phyloP scores from a whole-genome alignment of 1,140 invertebrate species.

The Bombus vancouverensis region DNA sequence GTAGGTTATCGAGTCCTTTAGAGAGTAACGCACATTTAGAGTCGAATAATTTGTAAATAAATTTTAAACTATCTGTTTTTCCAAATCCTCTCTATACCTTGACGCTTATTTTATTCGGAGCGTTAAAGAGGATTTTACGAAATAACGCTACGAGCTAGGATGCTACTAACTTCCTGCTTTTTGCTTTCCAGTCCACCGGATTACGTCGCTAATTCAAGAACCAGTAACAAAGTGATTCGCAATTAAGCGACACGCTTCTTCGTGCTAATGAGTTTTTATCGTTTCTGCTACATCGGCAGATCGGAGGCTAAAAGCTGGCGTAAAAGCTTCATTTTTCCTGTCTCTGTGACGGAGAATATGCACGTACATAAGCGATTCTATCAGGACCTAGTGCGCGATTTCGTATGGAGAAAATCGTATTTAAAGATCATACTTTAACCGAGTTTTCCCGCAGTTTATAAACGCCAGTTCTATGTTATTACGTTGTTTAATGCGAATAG shows the following conservation, averaged over 20 bases:
- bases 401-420: no score
- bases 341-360: no score
- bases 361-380: no score
- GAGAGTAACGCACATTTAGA: no score
- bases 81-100: no score
- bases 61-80: no score
- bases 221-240: not conserved
- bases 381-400: no score
- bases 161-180: not conserved
- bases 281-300: not conserved
- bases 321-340: no score
- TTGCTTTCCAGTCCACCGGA: not conserved
- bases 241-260: conserved; percentile 1
- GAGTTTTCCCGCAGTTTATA: not conserved
- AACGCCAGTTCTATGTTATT: not conserved
- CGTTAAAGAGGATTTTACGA: not conserved
- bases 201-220: not conserved
- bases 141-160: not conserved
- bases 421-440: no score
- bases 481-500: not conserved
- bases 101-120: not conserved
- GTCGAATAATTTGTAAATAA: no score
- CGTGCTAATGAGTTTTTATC: conserved; percentile 26
- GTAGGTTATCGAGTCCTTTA: no score
- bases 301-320: not conserved